Conservation (phyloP, 2,888 invertebrate genomes). For the Zygothrica quintamaculata region DNA sequence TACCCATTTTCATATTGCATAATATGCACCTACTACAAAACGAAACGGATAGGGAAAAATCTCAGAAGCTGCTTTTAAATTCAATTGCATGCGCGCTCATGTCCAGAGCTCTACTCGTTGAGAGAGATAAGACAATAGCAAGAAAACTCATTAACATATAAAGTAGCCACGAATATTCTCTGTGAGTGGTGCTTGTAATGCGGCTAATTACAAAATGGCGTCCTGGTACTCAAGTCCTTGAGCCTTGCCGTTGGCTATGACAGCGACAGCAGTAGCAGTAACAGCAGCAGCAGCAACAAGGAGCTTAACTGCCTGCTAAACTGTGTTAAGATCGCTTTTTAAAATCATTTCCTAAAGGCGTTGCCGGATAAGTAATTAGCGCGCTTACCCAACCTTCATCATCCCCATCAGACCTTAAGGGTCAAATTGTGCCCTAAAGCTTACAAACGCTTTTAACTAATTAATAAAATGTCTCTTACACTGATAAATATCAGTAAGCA, state of each 20-base stretch:
- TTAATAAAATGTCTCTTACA: constrained; percentile 35
- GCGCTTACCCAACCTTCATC: constrained; percentile 15
- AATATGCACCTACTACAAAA: constrained; percentile 49
- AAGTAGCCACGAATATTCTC: constrained; percentile 69
- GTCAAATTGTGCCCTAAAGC: constrained; percentile 4
- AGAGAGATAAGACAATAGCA: constrained; percentile 48
- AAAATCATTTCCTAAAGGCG: constrained; percentile 55
- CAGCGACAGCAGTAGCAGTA: constrained; percentile 10
- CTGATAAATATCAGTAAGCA: constrained; percentile 18
- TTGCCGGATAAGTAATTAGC: constrained; percentile 64
- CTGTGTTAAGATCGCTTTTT: constrained; percentile 50
- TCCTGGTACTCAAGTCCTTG: constrained; percentile 17
- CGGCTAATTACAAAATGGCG: constrained; percentile 71
- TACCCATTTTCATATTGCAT: constrained; percentile 46
- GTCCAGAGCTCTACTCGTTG: constrained; percentile 33
- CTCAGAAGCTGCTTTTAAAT: constrained; percentile 61
- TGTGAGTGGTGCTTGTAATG: constrained; percentile 58
- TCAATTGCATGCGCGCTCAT: constrained; percentile 65
- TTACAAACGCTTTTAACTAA: constrained; percentile 40
- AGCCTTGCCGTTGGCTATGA: constrained; percentile 20
- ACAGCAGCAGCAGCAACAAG: constrained; percentile 12
- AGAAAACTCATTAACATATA: constrained; percentile 78
- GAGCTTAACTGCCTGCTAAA: constrained; percentile 57
- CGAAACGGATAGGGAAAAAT: constrained; percentile 17
- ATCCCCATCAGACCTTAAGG: not conserved